Conservation (phyloP, 2,113 vertebrate species). For the Oncorhynchus tshawytscha region DNA sequence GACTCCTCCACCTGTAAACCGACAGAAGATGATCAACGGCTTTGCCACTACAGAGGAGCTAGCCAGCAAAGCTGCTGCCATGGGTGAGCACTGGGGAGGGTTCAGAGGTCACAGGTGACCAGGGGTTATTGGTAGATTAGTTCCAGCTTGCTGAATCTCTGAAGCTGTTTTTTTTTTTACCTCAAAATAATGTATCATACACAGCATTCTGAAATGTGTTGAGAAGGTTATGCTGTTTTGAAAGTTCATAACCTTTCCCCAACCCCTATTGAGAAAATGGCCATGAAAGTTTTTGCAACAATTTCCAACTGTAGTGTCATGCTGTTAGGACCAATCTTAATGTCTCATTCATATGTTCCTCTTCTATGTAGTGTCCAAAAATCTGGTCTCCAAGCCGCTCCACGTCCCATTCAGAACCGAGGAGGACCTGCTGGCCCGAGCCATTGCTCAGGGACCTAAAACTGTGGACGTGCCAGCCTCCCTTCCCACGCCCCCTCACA, state of each 20-base stretch:
- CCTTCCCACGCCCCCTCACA: constrained; percentile 95
- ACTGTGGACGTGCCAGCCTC: constrained; percentile 96
- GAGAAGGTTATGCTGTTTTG: too few relatives aligned
- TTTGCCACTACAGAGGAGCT: constrained; percentile 96
- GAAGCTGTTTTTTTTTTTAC: too few relatives aligned
- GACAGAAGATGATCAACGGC: constrained; percentile 96
- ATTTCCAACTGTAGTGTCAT: not conserved
- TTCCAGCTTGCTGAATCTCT: too few relatives aligned
- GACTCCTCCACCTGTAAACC: constrained; percentile 90
- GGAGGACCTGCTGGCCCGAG: constrained; percentile 88
- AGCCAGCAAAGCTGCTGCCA: constrained; percentile 85
- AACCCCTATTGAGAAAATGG: too few relatives aligned
- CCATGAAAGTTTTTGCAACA: too few relatives aligned
- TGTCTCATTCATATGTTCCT: constrained; percentile 14
- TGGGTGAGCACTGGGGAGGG: constrained; percentile 75
- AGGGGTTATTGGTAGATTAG: too few relatives aligned
- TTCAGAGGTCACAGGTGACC: not conserved
- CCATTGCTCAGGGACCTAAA: constrained; percentile 91
- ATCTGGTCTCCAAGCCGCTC: constrained; percentile 86
- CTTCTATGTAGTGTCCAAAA: constrained; percentile 80
- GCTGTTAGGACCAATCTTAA: not conserved
- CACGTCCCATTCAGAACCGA: constrained; percentile 87
- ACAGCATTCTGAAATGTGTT: too few relatives aligned
- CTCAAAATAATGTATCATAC: too few relatives aligned
- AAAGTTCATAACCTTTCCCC: too few relatives aligned